Conservation (phyloP, 2,888 invertebrate genomes). For the Thalpophila matura region DNA sequence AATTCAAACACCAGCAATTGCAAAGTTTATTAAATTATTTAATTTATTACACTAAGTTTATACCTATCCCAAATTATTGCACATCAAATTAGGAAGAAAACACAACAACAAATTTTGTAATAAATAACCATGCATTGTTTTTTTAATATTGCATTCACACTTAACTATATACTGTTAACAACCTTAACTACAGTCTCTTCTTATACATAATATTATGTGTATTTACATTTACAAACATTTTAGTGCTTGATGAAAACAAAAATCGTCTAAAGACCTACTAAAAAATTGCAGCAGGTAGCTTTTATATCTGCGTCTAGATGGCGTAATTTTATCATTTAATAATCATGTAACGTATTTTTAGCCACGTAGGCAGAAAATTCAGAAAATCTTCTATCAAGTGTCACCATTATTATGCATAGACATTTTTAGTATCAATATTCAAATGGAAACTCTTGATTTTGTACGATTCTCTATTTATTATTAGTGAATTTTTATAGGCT, state of each 20-base stretch:
- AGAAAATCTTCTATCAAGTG: background rate
- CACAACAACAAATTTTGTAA: slow-evolving; percentile 65
- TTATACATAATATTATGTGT: background rate
- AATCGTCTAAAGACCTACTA: no score
- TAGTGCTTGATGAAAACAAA: slow-evolving; percentile 2
- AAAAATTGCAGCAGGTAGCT: no score
- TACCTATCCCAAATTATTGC: slow-evolving; percentile 77
- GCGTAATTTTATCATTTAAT: background rate
- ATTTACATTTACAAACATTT: slow-evolving; percentile 32
- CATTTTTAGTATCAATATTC: slow-evolving; percentile 19
- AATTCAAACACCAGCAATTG: slow-evolving; percentile 31
- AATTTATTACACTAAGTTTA: slow-evolving; percentile 57
- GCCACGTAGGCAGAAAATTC: no score
- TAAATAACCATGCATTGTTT: slow-evolving; percentile 62
- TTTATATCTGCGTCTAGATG: background rate
- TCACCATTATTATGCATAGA: background rate
- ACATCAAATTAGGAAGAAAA: slow-evolving; percentile 70
- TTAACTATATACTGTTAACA: slow-evolving; percentile 19
- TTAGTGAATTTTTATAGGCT: slow-evolving; percentile 29
- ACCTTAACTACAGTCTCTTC: slow-evolving; percentile 15
- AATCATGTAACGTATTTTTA: background rate
- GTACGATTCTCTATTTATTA: slow-evolving; percentile 23
- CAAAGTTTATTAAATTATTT: slow-evolving; percentile 57
- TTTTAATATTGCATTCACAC: slow-evolving; percentile 42
- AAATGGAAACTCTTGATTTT: slow-evolving; percentile 10